Evolutionary conservation across 2,888 invertebrate species (phyloP), one percentile per base, ranked within the genome.

Genomic region (Tanypteryx hageni): DNA sequence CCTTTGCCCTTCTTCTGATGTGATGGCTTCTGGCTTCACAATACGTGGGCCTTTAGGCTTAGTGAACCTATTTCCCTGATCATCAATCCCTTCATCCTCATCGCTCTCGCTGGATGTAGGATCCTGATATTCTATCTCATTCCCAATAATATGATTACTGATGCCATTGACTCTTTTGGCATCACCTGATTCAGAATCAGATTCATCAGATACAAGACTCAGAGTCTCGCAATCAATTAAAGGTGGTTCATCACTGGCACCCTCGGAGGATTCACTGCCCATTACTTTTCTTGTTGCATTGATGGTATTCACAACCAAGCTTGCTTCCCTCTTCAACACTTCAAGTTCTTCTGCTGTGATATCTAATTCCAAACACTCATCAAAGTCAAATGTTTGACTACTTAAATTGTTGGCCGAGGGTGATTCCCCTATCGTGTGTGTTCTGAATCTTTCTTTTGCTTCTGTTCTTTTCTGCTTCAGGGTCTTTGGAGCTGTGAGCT

Each of bases 381-480:
- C 89, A 64, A 68, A 89, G n/a, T 64, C 64, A 27, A 89, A 89
- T 4, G 31, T 44, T 56, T 89, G 44, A 31, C 58, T 11, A 16
- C 18, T 59, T 22, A 84, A 31, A 27, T 84, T 86, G 31, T 59
- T 58, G 57, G 59, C 59, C 61, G 91, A 68, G 31, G 92, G 86
- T 31, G 89, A 89, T 58, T 81, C 85, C 27, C 57, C 76, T 83
- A 94, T 94, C 0, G 97, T 97, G 94, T 97, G 96, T 3, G 98
- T 98, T 94, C 97, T 96, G 94, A 97, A 98, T 92, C 98, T 96
- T 89, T 98, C 98, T 10, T 96, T 96, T 94, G 97, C 97, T 93
- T 97, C 97, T 16, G 96, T 94, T 22, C 97, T 95, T 94, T 96
- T 96, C 94, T 96, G 97, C 94, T 96, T 96, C 93, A 95, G 95